phyloP scores from a whole-genome alignment of 2,113 vertebrate species.

The Bubo blakistoni region DNA sequence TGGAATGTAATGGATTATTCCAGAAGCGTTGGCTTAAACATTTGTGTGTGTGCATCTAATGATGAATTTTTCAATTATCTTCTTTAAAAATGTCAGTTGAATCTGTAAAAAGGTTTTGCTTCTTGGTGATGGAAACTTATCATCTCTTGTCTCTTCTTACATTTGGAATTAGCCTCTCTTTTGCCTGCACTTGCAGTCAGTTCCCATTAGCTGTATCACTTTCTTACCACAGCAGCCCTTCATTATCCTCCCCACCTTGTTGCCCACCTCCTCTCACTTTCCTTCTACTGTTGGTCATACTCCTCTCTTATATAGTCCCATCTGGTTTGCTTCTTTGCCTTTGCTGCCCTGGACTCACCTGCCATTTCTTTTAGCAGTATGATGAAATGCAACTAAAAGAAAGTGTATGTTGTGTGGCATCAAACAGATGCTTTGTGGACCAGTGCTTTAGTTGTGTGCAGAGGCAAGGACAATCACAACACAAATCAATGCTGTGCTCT shows the following conservation, averaged over 20 bases:
- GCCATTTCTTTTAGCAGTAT: neutral
- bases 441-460: neutral
- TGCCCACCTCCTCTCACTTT: neutral
- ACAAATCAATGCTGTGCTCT: fast-evolving
- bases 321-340: neutral
- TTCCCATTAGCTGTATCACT: fast-evolving
- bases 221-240: neutral
- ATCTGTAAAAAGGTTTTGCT: neutral
- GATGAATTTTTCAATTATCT: neutral
- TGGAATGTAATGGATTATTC: neutral
- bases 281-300: neutral
- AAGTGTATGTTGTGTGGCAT: neutral
- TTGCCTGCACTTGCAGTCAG: neutral
- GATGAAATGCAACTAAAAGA: neutral
- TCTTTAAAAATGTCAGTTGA: neutral
- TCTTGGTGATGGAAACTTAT: neutral
- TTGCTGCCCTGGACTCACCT: neutral
- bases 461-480: neutral
- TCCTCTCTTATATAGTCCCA: neutral
- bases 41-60: neutral
- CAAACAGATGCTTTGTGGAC: neutral
- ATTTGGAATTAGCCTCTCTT: neutral
- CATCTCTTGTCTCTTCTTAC: neutral
- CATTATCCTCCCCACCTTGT: neutral
- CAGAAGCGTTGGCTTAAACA: neutral